Evolutionary conservation across 2,888 invertebrate species (phyloP), one percentile per base, ranked within the genome.

Genomic region (Nephrotoma flavescens): DNA sequence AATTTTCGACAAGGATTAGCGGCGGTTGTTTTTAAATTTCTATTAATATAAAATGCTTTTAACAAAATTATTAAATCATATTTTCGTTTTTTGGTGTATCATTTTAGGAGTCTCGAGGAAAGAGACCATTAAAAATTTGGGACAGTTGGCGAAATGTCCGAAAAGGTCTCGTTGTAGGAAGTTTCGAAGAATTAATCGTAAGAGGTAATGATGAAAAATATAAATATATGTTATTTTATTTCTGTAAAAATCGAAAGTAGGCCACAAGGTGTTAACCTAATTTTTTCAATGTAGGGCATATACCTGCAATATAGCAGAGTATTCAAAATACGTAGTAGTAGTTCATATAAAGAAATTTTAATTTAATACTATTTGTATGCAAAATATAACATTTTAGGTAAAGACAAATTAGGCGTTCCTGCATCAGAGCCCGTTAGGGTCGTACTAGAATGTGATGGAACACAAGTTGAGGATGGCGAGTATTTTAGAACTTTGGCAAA

Each of bases 91-190:
- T 86, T 87, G 86, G 87, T 42, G 87, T 90, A 89, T 89, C 90
- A 90, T 94, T 93, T 88, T 94, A 97, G 97, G 97, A 97, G 95
- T 95, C 96, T 94, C 96, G 97, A 94, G 96, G 96, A 94, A 97
- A 97, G 95, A 96, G 97, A 95, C 97, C 97, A 94, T 96, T 97
- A 94, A 97, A 97, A 95, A 96, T 97, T 95, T 97, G 97, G 97
- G 97, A 97, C 95, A 96, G 97, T 93, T 96, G 96, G 94, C 95
- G 97, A 93, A 97, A 95, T 94, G 96, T 97, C 92, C 95, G 97
- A 93, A 97, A 97, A 94, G 97, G 97, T 92, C 94, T 97, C 93
- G 97, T 97, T 91, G 97, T 97, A 92, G 96, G 96, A 92, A 96
- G 96, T 92, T 96, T 97, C 92, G 97, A 97, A 92, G 97, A 97